Evolutionary conservation across 2,888 invertebrate species (phyloP), one percentile per base, ranked within the genome.

Genomic region (Drosophila subquinaria): DNA sequence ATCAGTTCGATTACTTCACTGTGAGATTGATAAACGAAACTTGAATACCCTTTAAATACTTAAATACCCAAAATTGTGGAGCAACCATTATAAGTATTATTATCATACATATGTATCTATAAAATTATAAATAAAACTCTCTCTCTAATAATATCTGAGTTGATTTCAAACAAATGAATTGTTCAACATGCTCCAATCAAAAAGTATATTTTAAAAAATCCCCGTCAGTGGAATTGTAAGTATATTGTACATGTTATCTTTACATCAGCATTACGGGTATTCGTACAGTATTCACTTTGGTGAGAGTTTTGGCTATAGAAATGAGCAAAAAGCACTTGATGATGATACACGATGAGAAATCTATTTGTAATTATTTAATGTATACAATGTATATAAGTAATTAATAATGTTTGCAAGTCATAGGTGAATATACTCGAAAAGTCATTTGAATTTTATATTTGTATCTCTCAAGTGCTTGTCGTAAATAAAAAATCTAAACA

Each of bases 61-160:
- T 11, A 1, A 9, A 0, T 13, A 17, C 4, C 2, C 11, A 3
- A 6, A n/a, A 40, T 2, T 40, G 20, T 13, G 15, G 15, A 23
- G 5, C 15, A 15, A 36, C 57, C 57, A 43, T 43, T 6, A 43
- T 23, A 56, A 56, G 56, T 56, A 56, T 56, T 56, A 56, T 52
- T 38, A 52, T 38, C 52, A 9, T 57, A 45, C 23, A 11, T 36
- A 36, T 33, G 20, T 47, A 23, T 23, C n/a, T 15, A 2, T 11
- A 15, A 47, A 57, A 36, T 17, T 27, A 59, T 57, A 4, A 47
- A 48, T 57, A 45, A 57, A 47, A 23, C 36, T 43, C 1, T 35
- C 36, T 43, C 1, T 35, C 8, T 20, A n/a, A n/a, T 36, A 13
- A 51, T n/a, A 20, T 9, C 36, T 13, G 9, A 3, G n/a, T 27